These are phyloP conservation scores for Lysandra coridon DNA, from an alignment of 2,888 invertebrate species.

Conservation along the genomic window DNA sequence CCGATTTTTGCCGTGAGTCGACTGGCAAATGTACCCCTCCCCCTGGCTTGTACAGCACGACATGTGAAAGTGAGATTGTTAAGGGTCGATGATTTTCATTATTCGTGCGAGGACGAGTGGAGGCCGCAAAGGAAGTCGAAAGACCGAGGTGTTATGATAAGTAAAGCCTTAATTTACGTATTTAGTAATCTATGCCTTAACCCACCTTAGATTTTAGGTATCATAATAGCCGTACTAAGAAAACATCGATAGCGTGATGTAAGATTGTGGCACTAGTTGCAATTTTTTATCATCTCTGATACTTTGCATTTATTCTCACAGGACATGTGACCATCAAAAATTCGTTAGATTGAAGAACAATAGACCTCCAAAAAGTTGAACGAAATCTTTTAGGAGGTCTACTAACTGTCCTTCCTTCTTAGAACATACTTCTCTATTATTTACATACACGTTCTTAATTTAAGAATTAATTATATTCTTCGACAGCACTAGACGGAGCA, in stretches of 20 bases:
- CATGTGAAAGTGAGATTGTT: conserved; percentile 8
- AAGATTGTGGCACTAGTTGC: no score
- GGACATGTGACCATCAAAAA: no score
- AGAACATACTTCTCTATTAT: background rate
- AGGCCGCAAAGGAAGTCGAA: background rate
- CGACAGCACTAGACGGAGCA: background rate
- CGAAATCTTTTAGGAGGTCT: background rate
- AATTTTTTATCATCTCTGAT: no score
- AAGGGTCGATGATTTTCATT: background rate
- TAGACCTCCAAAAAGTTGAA: background rate
- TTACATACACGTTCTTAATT: background rate
- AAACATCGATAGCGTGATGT: no score
- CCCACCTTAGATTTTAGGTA: no score
- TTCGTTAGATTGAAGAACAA: no score
- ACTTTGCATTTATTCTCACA: no score
- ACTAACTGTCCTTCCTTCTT: no score
- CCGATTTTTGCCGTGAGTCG: conserved; percentile 46
- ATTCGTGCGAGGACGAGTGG: background rate
- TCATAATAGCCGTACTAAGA: no score
- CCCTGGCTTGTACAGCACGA: background rate
- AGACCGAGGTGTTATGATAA: no score
- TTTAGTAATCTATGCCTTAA: no score
- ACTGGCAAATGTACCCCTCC: conserved; percentile 35
- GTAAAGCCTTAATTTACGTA: no score
- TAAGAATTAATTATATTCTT: background rate